phyloP scores from a whole-genome alignment of 2,888 invertebrate genomes.

The Crematogaster levior region DNA sequence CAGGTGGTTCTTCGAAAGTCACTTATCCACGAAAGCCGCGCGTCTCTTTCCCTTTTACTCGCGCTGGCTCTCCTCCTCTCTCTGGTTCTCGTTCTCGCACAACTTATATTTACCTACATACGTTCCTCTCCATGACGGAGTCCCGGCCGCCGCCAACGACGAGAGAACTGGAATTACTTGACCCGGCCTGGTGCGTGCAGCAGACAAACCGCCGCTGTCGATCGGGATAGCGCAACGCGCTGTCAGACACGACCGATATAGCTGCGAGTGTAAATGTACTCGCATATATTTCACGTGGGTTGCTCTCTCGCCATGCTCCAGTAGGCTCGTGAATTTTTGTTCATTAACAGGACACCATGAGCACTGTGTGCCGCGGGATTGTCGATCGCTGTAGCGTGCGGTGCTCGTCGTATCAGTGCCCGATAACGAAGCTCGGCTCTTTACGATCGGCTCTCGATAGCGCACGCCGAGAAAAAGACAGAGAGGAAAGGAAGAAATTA shows the following conservation, averaged over 20 bases:
- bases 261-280: conserved; percentile 49
- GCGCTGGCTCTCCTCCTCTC: not conserved
- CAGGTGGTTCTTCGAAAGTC: conserved; percentile 71
- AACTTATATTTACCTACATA: conserved; percentile 54
- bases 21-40: conserved; percentile 66
- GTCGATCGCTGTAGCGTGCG: conserved; percentile 36
- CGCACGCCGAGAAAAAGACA: not conserved
- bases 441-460: conserved; percentile 47
- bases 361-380: conserved; percentile 51
- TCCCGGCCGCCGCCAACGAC: conserved; percentile 18
- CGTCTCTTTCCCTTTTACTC: conserved; percentile 65
- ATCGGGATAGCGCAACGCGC: conserved; percentile 41
- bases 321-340: conserved; percentile 75
- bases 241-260: conserved; percentile 50
- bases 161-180: conserved; percentile 67
- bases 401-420: conserved; percentile 12
- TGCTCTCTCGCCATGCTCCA: conserved; percentile 75
- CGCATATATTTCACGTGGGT: conserved; percentile 64
- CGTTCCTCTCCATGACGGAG: conserved; percentile 32
- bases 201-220: conserved; percentile 55
- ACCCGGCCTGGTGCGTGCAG: conserved; percentile 43
- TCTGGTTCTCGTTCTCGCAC: conserved; percentile 28
- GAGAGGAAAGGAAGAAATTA: not conserved
- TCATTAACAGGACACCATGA: conserved; percentile 74
- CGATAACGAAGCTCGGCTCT: conserved; percentile 64